Evolutionary conservation across 2,888 invertebrate genomes (phyloP).

Genomic region (Terebella lapidaria): DNA sequence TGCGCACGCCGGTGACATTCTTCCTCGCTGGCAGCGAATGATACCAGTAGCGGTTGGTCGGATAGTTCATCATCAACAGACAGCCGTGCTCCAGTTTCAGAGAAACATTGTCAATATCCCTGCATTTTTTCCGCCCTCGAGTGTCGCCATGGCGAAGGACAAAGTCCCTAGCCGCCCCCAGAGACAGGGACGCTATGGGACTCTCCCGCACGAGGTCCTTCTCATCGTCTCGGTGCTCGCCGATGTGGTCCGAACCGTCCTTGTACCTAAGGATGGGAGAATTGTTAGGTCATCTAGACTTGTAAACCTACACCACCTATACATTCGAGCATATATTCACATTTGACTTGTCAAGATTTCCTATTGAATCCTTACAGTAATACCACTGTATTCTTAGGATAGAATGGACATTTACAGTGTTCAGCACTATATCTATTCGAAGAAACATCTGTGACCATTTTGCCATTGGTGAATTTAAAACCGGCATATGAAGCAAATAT

Average conservation of each 20-base stretch:
- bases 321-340: too few relatives aligned
- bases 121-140: slow-evolving; percentile 32
- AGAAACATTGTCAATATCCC: slow-evolving; percentile 55
- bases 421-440: too few relatives aligned
- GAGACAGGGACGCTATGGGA: slow-evolving; percentile 67
- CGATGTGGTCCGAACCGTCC: slow-evolving; percentile 67
- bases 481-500: not conserved
- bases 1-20: slow-evolving; percentile 58
- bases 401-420: too few relatives aligned
- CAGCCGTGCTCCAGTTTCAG: slow-evolving; percentile 64
- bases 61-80: slow-evolving; percentile 66
- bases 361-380: too few relatives aligned
- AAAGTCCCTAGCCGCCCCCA: slow-evolving; percentile 65
- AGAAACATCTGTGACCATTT: too few relatives aligned
- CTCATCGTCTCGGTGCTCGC: slow-evolving; percentile 70
- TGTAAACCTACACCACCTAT: too few relatives aligned
- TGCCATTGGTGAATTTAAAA: too few relatives aligned
- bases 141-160: slow-evolving; percentile 60
- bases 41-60: slow-evolving; percentile 69
- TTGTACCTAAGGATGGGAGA: slow-evolving; percentile 60
- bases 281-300: too few relatives aligned
- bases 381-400: too few relatives aligned
- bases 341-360: too few relatives aligned
- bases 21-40: slow-evolving; percentile 65
- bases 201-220: slow-evolving; percentile 61